Percentiles rank a stretch among this genome's conserved stretches.
These are phyloP conservation scores for Paedocypris micromegethes DNA, from an alignment of 2,797 vertebrate species.

Conservation along the genomic window DNA sequence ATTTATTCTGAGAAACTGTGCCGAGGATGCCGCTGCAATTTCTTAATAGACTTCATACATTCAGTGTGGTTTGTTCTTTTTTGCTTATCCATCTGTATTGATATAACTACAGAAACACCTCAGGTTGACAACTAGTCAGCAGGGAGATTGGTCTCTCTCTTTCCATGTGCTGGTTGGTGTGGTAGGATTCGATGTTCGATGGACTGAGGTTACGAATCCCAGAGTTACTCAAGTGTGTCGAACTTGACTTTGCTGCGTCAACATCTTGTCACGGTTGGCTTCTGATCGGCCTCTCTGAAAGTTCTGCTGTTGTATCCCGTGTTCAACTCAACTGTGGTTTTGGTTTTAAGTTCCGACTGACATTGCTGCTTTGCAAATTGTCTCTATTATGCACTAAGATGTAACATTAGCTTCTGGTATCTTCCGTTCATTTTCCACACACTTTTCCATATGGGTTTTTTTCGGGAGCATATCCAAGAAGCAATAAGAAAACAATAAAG, in stretches of 20 bases:
- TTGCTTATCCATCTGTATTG: background rate
- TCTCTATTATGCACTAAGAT: no score
- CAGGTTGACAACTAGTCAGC: background rate
- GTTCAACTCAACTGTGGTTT: background rate
- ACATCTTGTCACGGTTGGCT: background rate
- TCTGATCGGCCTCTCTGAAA: background rate
- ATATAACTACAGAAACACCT: conserved; percentile 1
- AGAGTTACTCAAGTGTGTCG: conserved; percentile 7
- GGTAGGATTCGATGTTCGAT: background rate
- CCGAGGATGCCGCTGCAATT: background rate
- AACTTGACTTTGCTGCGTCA: conserved; percentile 7
- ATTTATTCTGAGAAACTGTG: background rate
- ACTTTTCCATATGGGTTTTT: no score
- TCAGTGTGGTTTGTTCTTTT: conserved; percentile 7
- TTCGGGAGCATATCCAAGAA: no score
- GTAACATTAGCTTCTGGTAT: no score
- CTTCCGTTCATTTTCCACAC: no score
- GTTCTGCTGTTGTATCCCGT: background rate
- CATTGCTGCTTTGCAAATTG: no score
- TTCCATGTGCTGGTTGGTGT: no score
- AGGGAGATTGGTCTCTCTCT: no score
- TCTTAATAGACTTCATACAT: background rate
- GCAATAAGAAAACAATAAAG: no score
- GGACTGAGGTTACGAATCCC: conserved; percentile 3
- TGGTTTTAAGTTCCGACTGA: no score